phyloP scores from a whole-genome alignment of 2,797 vertebrate genomes.

The Brachyrhaphis roseni region DNA sequence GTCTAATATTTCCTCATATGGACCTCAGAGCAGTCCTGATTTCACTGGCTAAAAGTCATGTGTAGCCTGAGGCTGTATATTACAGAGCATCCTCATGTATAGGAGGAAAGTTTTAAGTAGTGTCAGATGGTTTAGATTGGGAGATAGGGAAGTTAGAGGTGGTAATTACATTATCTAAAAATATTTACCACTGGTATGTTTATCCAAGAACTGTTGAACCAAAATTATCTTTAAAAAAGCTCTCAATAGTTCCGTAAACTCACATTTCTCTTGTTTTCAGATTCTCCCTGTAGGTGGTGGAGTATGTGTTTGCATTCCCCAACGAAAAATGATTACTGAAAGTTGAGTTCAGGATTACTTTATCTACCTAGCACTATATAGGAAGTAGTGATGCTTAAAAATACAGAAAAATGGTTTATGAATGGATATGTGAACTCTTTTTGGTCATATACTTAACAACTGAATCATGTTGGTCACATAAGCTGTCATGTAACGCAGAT shows the following conservation, averaged over 20 bases:
- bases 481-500: not conserved
- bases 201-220: not conserved
- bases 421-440: not conserved
- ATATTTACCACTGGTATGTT: not conserved
- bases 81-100: slow-evolving; percentile 17
- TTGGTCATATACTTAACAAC: not conserved
- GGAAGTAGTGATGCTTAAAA: not conserved
- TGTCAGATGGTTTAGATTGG: slow-evolving; percentile 39
- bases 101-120: slow-evolving; percentile 7
- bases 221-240: not conserved
- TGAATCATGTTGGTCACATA: not conserved
- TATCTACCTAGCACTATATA: not conserved
- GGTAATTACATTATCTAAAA: slow-evolving; percentile 11
- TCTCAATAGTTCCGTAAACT: not conserved
- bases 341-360: not conserved
- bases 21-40: slow-evolving; percentile 1
- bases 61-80: slow-evolving; percentile 25
- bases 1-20: slow-evolving; percentile 2
- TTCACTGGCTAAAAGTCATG: slow-evolving; percentile 24
- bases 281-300: not conserved
- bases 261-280: not conserved
- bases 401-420: not conserved
- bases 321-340: not conserved
- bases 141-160: slow-evolving; percentile 22
- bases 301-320: not conserved